Evolutionary conservation across 2,797 vertebrate species (phyloP), one percentile per base, ranked within the genome.

Genomic region (Morus bassanus): DNA sequence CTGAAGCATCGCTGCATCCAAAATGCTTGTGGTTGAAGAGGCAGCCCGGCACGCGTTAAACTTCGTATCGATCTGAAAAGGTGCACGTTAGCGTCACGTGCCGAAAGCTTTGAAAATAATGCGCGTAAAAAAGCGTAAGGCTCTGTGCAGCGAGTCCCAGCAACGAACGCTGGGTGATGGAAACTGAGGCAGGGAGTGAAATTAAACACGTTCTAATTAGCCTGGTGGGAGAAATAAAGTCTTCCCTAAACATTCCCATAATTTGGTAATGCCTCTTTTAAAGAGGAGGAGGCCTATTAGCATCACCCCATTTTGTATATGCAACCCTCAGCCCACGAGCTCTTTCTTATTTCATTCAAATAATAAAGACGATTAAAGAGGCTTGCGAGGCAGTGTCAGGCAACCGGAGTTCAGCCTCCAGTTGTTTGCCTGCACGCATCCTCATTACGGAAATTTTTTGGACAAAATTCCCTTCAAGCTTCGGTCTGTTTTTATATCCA

Each of bases 401-500:
- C 56, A 78, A 21, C 7, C 43, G 89, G 93, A 92, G 91, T 80
- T 65, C 87, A 96, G 95, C 89, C 91, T 96, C 89, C 95, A 93
- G 94, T 95, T 91, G 87, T 96, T 96, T 93, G 81, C 95, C 90
- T 95, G 92, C 27, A 9, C 0, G 2, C 82, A 84, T 94, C 91
- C 84, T 95, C 79, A 68, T 88, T 80, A 68, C 9, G 0, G 82
- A 17, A 37, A 12, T 74, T 89, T 82, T 92, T 86, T 56, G 82
- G 95, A 91, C 95, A 97, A 83, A 97, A 97, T 98, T 98, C 88
- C 92, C 94, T 96, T 95, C 82, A 89, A 94, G 94, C 88, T 90
- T 96, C 13, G 33, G 85, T 95, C 96, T 97, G 93, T 94, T 97
- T 97, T 97, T 96, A 80, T 82, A 95, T 88, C 91, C 73, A 65